phyloP scores from a whole-genome alignment of 2,113 vertebrate species.

The Clupea harengus region DNA sequence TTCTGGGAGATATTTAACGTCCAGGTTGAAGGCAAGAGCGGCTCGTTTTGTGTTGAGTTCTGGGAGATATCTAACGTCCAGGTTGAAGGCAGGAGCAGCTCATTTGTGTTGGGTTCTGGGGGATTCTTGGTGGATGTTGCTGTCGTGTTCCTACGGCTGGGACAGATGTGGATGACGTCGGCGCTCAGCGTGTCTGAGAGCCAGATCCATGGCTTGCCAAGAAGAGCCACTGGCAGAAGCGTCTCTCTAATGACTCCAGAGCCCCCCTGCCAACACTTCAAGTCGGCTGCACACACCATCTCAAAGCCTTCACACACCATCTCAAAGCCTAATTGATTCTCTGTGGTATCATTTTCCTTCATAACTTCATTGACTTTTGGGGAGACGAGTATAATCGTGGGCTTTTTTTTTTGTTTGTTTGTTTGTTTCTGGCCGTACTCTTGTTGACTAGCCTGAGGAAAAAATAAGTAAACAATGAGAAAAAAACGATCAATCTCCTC shows the following conservation, averaged over 20 bases:
- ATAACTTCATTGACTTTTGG: slow-evolving; percentile 23
- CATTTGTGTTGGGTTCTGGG: not conserved
- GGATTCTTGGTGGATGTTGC: not conserved
- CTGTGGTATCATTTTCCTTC: not conserved
- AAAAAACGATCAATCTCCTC: not conserved
- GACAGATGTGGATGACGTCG: not conserved
- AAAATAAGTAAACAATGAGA: not conserved
- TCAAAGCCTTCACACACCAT: slow-evolving; percentile 4
- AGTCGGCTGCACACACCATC: slow-evolving; percentile 14
- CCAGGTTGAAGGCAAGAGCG: not conserved
- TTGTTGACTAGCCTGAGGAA: not conserved
- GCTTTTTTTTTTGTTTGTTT: not conserved
- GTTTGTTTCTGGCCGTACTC: not conserved
- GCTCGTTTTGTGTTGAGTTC: not conserved
- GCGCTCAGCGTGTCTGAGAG: not conserved
- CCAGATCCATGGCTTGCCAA: not conserved
- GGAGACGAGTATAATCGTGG: not conserved
- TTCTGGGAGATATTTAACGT: not conserved
- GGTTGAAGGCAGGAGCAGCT: not conserved
- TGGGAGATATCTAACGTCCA: not conserved
- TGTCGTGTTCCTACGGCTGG: not conserved
- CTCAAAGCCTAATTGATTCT: slow-evolving; percentile 15
- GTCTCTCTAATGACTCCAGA: slow-evolving; percentile 18
- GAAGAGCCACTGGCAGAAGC: not conserved
- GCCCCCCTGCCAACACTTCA: slow-evolving; percentile 19